These are phyloP conservation scores for Amazona vittata DNA, from an alignment of 2,113 vertebrate genomes.

Conservation along the genomic window DNA sequence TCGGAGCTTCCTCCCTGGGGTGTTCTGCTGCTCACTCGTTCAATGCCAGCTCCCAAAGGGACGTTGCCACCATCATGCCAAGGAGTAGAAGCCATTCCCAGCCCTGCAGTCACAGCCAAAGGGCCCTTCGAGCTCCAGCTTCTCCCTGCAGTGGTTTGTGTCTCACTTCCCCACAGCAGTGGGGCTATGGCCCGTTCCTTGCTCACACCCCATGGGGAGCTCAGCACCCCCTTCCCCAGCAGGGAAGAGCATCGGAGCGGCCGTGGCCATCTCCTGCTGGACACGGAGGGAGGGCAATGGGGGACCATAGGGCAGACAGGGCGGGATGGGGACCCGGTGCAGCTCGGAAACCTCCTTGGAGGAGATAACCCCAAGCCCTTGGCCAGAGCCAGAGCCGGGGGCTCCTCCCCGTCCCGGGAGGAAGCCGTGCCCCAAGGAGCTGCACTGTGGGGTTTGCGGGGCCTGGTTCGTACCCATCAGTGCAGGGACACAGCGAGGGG, in stretches of 20 bases:
- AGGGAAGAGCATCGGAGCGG: background rate
- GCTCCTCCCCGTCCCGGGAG: conserved; percentile 5
- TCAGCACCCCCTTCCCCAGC: background rate
- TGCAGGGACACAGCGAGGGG: accelerated
- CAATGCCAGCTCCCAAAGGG: background rate
- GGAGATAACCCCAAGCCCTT: conserved; percentile 16
- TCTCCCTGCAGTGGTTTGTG: accelerated
- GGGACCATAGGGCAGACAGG: background rate
- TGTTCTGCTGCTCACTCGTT: background rate
- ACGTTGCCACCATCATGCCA: background rate
- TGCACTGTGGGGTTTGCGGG: background rate
- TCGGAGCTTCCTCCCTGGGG: background rate
- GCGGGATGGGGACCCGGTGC: background rate
- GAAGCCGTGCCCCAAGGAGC: background rate
- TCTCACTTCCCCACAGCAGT: background rate
- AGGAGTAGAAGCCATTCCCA: accelerated
- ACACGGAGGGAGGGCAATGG: accelerated
- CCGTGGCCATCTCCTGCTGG: accelerated
- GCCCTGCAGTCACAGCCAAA: background rate
- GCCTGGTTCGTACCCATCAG: background rate
- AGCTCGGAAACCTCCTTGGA: conserved; percentile 24
- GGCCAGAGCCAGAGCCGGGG: background rate
- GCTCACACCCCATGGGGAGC: background rate
- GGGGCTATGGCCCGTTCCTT: accelerated
- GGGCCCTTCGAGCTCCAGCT: accelerated